Evolutionary conservation across 2,888 invertebrate species (phyloP), one percentile per base, ranked within the genome.

Genomic region (Heteromyza rotundicornis): DNA sequence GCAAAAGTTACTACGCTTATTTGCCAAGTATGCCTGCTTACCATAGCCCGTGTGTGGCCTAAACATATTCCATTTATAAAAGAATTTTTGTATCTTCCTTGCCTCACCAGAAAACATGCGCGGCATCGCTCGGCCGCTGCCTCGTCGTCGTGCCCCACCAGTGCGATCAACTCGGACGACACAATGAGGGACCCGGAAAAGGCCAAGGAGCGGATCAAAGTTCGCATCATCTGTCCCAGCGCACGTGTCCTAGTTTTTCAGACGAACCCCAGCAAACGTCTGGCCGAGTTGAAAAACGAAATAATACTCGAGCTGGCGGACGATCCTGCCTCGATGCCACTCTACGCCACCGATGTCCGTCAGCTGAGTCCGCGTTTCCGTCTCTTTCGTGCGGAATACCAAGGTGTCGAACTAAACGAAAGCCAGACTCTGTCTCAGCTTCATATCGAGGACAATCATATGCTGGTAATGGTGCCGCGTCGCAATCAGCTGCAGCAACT

Each of bases 1-100:
- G 80, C 77, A 80, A 70, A 81, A 79, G 74, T 63, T 81, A 66
- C 72, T 76, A 69, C 78, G 78, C 65, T 70, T 81, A 68, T 81
- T 81, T 72, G 69, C 74, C 20, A 79, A 72, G 80, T 80, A 57
- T 60, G 71, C 57, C n/a, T n/a, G n/a, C n/a, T n/a, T n/a, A n/a
- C n/a, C n/a, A n/a, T n/a, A n/a, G n/a, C n/a, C n/a, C n/a, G n/a
- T n/a, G n/a, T n/a, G n/a, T n/a, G n/a, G n/a, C n/a, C n/a, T n/a
- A n/a, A n/a, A n/a, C n/a, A n/a, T n/a, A n/a, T n/a, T n/a, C n/a
- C n/a, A n/a, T 5, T 50, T 12, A 50, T 12, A 8, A 22, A 22
- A 12, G 23, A n/a, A 22, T 19, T 14, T n/a, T 58, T 22, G 20
- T 32, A 22, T 17, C 44, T 27, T 12, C 0, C 3, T 5, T n/a